A percentile compares a stretch with the other conserved stretches of the same genome.
These are phyloP conservation scores for Anthonomus grandis DNA, from an alignment of 1,140 invertebrate species.

Conservation along the genomic window DNA sequence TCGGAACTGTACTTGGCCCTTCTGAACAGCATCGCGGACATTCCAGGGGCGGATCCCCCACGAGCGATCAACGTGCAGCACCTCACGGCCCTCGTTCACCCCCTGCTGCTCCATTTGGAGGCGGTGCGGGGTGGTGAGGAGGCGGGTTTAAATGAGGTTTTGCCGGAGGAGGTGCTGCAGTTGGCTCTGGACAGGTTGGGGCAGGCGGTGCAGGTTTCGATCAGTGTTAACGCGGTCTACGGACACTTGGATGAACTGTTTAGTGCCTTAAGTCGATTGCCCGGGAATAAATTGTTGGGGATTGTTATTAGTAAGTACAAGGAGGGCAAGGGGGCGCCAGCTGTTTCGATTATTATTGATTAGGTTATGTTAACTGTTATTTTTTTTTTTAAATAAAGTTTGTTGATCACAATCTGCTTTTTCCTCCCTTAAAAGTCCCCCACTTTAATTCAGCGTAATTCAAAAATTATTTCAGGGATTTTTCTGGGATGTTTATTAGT, in stretches of 20 bases:
- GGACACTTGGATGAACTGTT: conserved; percentile 66
- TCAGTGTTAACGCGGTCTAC: conserved; percentile 70
- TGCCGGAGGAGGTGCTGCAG: conserved; percentile 44
- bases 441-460: no score
- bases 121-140: conserved; percentile 47
- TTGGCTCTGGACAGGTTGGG: conserved; percentile 68
- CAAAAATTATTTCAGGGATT: no score
- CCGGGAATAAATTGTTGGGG: conserved; percentile 56
- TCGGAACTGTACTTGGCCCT: conserved; percentile 63
- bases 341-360: conserved; percentile 21
- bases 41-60: conserved; percentile 50
- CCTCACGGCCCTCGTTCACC: conserved; percentile 50
- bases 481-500: neutral
- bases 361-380: no score
- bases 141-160: conserved; percentile 39
- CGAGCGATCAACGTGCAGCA: conserved; percentile 59
- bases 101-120: conserved; percentile 43
- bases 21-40: conserved; percentile 59
- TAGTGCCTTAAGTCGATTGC: conserved; percentile 54
- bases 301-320: conserved; percentile 59
- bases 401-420: no score
- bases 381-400: no score
- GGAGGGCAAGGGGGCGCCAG: conserved; percentile 39
- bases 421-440: no score
- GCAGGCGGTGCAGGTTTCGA: conserved; percentile 70